Evolutionary conservation across 1,140 invertebrate species (phyloP), one percentile per base, ranked within the genome.

Genomic region (Lineus longissimus): DNA sequence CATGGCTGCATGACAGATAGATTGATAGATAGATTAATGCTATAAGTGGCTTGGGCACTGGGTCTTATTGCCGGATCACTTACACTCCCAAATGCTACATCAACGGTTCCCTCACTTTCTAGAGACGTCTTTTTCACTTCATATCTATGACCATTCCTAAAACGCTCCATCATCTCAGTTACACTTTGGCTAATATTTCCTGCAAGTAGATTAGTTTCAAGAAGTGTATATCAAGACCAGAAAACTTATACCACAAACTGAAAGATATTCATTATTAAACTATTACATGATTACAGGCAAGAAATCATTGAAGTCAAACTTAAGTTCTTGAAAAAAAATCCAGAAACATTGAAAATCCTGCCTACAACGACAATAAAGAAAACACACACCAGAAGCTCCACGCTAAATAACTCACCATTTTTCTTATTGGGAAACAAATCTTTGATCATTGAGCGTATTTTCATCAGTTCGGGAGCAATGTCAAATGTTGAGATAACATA

Each of bases 1-100:
- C n/a, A n/a, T n/a, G n/a, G n/a, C n/a, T n/a, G n/a, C n/a, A n/a
- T n/a, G n/a, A n/a, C n/a, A n/a, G n/a, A n/a, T n/a, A n/a, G n/a
- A n/a, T n/a, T n/a, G n/a, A n/a, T n/a, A n/a, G n/a, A n/a, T n/a
- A n/a, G n/a, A n/a, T n/a, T n/a, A n/a, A n/a, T n/a, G n/a, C n/a
- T n/a, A n/a, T n/a, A n/a, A n/a, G n/a, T n/a, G n/a, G n/a, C n/a
- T n/a, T n/a, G n/a, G n/a, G n/a, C n/a, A n/a, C n/a, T n/a, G n/a
- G n/a, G n/a, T n/a, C n/a, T n/a, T n/a, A n/a, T n/a, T n/a, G n/a
- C n/a, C n/a, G n/a, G n/a, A n/a, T 36, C 22, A 19, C 36, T 59
- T 59, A 33, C 31, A 36, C 2, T 13, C 64, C 74, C 75, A 64
- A 67, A 58, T 55, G 71, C 75, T 55, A 77, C 61, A 2, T 72